phyloP scores from a whole-genome alignment of 2,113 vertebrate genomes.

The Rissa tridactyla region DNA sequence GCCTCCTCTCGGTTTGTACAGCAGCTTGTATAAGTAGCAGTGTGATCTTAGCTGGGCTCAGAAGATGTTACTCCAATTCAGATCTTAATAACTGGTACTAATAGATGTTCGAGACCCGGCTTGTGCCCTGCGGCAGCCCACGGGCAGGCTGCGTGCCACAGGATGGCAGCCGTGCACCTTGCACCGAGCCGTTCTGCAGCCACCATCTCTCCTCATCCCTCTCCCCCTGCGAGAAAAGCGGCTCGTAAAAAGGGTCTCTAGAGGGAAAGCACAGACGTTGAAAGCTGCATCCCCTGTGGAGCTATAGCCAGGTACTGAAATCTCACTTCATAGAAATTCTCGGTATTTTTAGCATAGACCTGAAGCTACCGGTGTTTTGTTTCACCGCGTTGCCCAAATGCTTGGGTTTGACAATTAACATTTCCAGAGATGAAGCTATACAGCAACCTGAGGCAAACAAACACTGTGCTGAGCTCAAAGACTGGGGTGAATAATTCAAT shows the following conservation, averaged over 20 bases:
- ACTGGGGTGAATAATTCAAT: not conserved
- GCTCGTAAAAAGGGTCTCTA: not conserved
- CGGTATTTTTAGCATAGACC: not conserved
- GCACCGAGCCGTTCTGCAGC: rapidly evolving
- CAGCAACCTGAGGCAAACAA: not conserved
- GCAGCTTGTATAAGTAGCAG: not conserved
- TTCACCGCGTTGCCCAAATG: rapidly evolving
- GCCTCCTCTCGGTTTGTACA: not conserved
- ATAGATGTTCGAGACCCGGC: not conserved
- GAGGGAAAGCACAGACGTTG: not conserved
- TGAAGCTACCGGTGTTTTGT: not conserved
- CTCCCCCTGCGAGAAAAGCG: not conserved
- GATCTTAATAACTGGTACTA: not conserved
- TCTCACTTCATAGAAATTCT: not conserved
- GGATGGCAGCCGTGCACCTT: not conserved
- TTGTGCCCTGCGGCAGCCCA: not conserved
- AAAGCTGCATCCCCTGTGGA: not conserved
- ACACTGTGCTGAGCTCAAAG: not conserved
- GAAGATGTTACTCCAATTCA: not conserved
- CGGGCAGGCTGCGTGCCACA: not conserved
- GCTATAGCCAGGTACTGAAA: not conserved
- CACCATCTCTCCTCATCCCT: not conserved
- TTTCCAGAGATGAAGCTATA: not conserved
- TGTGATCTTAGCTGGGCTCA: not conserved
- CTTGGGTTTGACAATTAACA: not conserved